Conservation (phyloP, 2,113 vertebrate genomes). For the Donacobius atricapilla region DNA sequence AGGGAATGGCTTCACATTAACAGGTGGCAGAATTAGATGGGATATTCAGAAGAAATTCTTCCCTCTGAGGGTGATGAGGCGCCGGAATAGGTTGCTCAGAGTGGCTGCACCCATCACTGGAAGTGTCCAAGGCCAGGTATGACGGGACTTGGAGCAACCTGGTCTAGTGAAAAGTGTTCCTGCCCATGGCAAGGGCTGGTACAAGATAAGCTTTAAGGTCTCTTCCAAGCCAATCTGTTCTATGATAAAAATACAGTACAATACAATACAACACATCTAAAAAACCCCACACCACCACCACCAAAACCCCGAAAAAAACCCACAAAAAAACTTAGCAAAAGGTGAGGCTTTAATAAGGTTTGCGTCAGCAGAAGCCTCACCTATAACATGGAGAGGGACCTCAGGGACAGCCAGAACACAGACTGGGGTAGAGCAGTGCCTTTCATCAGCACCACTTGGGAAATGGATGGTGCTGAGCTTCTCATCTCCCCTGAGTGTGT, state of each 20-base stretch:
- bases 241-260: not conserved
- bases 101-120: not conserved
- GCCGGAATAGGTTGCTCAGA: not conserved
- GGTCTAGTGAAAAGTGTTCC: not conserved
- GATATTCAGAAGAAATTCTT: not conserved
- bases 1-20: not conserved
- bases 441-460: not conserved
- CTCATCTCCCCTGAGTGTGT: not conserved
- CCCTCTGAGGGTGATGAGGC: not conserved
- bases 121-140: not conserved
- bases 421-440: rapidly evolving
- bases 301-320: no score
- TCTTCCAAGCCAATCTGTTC: not conserved
- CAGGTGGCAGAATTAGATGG: not conserved
- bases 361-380: not conserved
- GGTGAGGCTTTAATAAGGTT: not conserved
- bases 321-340: not conserved
- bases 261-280: not conserved
- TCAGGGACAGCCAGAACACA: not conserved
- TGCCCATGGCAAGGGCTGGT: not conserved
- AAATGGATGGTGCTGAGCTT: not conserved
- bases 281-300: not conserved
- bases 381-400: not conserved
- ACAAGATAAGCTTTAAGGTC: not conserved
- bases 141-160: not conserved